Evolutionary conservation across 2,113 vertebrate genomes (phyloP), one percentile per base, ranked within the genome.

Genomic region (Paramisgurnus dabryanus): DNA sequence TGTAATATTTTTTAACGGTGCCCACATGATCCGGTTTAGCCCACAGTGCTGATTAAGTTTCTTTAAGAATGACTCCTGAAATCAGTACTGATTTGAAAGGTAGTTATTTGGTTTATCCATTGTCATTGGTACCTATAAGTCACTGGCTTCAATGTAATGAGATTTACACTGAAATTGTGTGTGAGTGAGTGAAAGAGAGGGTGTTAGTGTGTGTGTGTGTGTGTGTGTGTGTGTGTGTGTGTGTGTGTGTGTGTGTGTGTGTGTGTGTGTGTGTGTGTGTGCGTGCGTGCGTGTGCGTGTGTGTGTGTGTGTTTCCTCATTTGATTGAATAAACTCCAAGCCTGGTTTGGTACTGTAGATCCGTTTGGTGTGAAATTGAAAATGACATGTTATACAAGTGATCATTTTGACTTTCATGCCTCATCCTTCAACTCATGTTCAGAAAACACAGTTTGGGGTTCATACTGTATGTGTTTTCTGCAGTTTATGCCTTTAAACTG

Each of bases 331-430:
- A 39, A 80, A 67, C 34, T 39, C 57, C 34, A 67, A 67, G 71
- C 53, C 72, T 79, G 81, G 41, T 49, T 77, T 22, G 40, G 76
- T 73, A 53, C 11, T 15, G 4, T 53, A 70, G 79, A 82, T 80
- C 40, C 50, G 67, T 34, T 34, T 63, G 71, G 76, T 85, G 76
- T 83, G 67, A 80, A 81, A 83, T 74, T 80, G 81, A 77, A 49
- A 81, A 85, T 79, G 79, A 77, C 79, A 76, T 82, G 79, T 87
- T 85, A 84, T 86, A 45, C 81, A 68, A 85, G 78, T 72, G 57
- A 80, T 88, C 81, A 40, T 70, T 86, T 67, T 79, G 61, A 57
- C 67, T 87, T 87, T 87, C 83, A 86, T 76, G 55, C 72, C 63
- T 34, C 63, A 65, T 82, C 80, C 53, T 47, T 78, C 83, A 84